Evolutionary conservation across 2,113 vertebrate species (phyloP), one percentile per base, ranked within the genome.

Genomic region (Pluvianellus socialis): DNA sequence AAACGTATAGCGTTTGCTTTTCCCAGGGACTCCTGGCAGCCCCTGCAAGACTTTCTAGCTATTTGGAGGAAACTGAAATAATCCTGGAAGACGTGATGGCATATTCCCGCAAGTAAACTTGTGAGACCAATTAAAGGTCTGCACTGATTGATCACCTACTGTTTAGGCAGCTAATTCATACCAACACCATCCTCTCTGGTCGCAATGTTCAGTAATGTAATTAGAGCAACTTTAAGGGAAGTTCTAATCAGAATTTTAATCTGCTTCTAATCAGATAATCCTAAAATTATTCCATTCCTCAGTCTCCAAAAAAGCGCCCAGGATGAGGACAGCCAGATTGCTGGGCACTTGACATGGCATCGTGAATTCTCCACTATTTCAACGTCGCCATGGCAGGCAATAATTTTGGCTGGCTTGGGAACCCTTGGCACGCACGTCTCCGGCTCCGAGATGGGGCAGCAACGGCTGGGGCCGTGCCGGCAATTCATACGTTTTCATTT

Each of bases 81-180:
- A 96, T 83, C 32, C 40, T 77, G 23, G 65, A 67, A 65, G 32
- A 86, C 4, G 14, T 30, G 22, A 79, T 68, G 38, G 8, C 72
- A 3, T 86, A 65, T 90, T 94, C 74, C 90, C 59, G 55, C 42
- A 59, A 49, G 16, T 22, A 72, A 95, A 93, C 14, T 94, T n/a
- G 2, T 88, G 49, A 61, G 68, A 71, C 35, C 70, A 94, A 92
- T 91, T 95, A 88, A 94, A 97, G 96, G 67, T 61, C 88, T 72
- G 20, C 42, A 13, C 35, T 61, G 81, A 91, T 75, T 90, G 73
- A 95, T 88, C 63, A 53, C 33, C 85, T 26, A 59, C 85, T 58
- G 4, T 88, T 96, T 65, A 86, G 86, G 85, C 24, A 79, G 82
- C 93, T 95, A 74, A 96, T 96, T 95, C 91, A 89, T 76, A 77